These are phyloP conservation scores for Apamea anceps DNA, from an alignment of 2,888 invertebrate genomes.

Conservation along the genomic window DNA sequence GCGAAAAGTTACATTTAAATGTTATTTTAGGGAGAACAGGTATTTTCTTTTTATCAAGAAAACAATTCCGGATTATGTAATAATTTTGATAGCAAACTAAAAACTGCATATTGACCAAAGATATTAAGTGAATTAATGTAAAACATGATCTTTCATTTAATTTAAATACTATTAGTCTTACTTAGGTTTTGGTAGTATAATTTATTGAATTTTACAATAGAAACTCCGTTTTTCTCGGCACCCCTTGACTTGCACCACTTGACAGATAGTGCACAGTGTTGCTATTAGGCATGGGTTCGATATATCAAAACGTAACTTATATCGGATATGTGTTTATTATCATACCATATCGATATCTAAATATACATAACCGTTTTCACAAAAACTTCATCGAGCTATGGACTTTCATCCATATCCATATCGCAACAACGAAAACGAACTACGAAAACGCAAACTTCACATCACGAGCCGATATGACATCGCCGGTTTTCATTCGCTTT, in stretches of 20 bases:
- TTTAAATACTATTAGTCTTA: conserved; percentile 42
- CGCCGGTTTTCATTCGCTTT: too few relatives aligned
- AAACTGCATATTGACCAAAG: conserved; percentile 16
- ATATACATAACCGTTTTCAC: too few relatives aligned
- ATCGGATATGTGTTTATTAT: too few relatives aligned
- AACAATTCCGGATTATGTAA: conserved; percentile 79
- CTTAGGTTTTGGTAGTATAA: conserved; percentile 34
- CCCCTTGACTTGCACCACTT: conserved; percentile 55
- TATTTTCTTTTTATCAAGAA: conserved; percentile 49
- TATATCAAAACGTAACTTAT: too few relatives aligned
- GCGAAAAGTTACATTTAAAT: background rate
- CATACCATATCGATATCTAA: too few relatives aligned
- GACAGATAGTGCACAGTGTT: conserved; percentile 58
- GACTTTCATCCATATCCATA: too few relatives aligned
- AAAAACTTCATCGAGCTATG: too few relatives aligned
- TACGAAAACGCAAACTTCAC: too few relatives aligned
- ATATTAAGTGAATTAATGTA: too few relatives aligned
- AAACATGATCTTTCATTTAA: background rate
- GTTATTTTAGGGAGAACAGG: background rate
- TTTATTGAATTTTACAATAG: conserved; percentile 38
- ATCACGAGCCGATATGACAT: too few relatives aligned
- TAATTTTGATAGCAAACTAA: conserved; percentile 60
- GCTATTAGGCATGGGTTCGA: too few relatives aligned
- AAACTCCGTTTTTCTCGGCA: conserved; percentile 47
- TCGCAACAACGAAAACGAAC: too few relatives aligned